Conservation (phyloP, 2,113 vertebrate genomes). For the Brachypodius melanocephalos region DNA sequence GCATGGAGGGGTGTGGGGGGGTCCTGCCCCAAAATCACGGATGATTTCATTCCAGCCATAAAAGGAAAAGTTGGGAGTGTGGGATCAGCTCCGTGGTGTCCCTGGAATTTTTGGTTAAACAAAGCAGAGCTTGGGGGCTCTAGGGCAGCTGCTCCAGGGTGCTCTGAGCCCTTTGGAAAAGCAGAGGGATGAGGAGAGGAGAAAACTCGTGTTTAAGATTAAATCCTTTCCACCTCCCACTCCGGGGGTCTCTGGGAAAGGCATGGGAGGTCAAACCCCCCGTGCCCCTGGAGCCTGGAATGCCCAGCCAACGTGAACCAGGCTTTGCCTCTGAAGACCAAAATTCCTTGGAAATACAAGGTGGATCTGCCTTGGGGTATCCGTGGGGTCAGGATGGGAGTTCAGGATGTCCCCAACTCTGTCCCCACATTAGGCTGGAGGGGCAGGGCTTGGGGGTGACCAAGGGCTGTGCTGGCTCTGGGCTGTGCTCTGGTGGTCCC, state of each 20-base stretch:
- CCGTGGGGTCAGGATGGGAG: fast-evolving
- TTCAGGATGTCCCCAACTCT: background rate
- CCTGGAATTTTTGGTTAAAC: background rate
- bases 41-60: background rate
- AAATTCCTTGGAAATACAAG: background rate
- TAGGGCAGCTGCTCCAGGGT: background rate
- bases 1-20: background rate
- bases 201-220: background rate
- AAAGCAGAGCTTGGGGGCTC: background rate
- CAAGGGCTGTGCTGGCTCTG: background rate
- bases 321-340: background rate
- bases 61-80: background rate
- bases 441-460: fast-evolving
- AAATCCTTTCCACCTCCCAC: fast-evolving
- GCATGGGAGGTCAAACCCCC: fast-evolving
- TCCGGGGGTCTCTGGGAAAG: fast-evolving
- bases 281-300: background rate
- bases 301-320: background rate
- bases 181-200: background rate
- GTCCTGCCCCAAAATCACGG: background rate
- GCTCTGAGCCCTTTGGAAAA: background rate
- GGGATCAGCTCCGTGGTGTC: background rate
- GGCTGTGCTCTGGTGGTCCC: background rate
- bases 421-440: background rate
- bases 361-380: background rate